Base-by-base conservation (phyloP, 1,140 invertebrate species). In the Ooceraea biroi region DNA sequence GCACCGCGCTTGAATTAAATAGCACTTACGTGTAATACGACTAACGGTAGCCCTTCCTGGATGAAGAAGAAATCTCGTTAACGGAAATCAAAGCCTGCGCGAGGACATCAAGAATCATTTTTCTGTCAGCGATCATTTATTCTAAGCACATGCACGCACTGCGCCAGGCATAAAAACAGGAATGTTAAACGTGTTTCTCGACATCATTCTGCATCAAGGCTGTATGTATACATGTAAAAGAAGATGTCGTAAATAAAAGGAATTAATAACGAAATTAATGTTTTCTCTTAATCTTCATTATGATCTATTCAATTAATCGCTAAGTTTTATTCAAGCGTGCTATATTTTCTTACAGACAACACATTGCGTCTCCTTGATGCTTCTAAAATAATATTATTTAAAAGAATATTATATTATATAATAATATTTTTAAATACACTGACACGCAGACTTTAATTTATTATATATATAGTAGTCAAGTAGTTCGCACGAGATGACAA, bases 1-100 rank as follows among this genome's bases (percentile, higher is more conserved):
- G 25, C 17, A 27, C 27, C 36, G 65, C 22, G 44, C 1, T 36
- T 74, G 36, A 80, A 80, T 80, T 80, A 80, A 36, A 80, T 57
- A 68, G 17, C n/a, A 27, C 17, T 30, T 69, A n/a, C 48, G 14
- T n/a, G 44, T 78, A 68, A 78, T 57, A 22, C 60, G 30, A 63
- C 12, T 41, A 10, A 27, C 36, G 50, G 36, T 30, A 71, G n/a
- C 22, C 52, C 71, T 68, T 46, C 57, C 65, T n/a, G 36, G 30
- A 0, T 57, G 17, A 58, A 44, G 63, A 25, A 19, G 41, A 46
- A 71, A 71, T 25, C 12, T 69, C 25, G 22, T 78, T 80, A 80
- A 71, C n/a, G 41, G 22, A 19, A 0, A 10, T 55, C 22, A 50
- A n/a, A 48, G 46, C 1, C 25, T 11, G 25, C 27, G 4, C 50